Evolutionary conservation across 2,888 invertebrate species (phyloP), one percentile per base, ranked within the genome.

Genomic region (Caenorhabditis imperialis): DNA sequence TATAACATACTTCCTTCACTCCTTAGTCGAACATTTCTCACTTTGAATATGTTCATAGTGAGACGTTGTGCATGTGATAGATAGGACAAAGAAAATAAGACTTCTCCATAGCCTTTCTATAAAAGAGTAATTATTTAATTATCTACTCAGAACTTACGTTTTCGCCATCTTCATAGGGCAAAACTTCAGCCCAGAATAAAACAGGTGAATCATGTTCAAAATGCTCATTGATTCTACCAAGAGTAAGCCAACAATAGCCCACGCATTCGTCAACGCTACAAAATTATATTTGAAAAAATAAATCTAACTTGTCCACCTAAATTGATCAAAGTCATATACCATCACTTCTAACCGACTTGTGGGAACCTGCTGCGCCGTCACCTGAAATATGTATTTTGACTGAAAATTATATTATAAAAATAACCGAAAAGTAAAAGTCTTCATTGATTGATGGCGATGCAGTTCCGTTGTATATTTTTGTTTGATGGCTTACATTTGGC

Each of bases 21-120:
- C n/a, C 75, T 47, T 40, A 63, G 69, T 48, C 89, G 79, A 38
- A 91, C 85, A 85, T 91, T 91, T 38, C 91, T 88, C 7, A 91
- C 91, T 79, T 91, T 91, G 71, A 92, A 90, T 4, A 92, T 88
- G 42, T 91, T 91, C 23, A 92, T 91, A 1, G 91, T 91, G 45
- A 92, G 88, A 80, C 91, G 89, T 85, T 91, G 91, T 10, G 91
- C 91, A 18, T 91, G 89, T 1, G 90, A 90, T 58, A 91, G 89
- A 85, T 91, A 91, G 1, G 91, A 90, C 57, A 91, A 81, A 1
- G 91, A 91, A 25, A 91, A 90, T 89, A 91, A 90, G 37, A 91
- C 85, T 77, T 91, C 91, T n/a, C 91, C 91, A 30, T 90, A 88
- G 42, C 91, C 90, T 33, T 89, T 89, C 89, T 88, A 62, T 42